Evolutionary conservation across 2,888 invertebrate genomes (phyloP).

Genomic region (Callyntrura guangdongensis): DNA sequence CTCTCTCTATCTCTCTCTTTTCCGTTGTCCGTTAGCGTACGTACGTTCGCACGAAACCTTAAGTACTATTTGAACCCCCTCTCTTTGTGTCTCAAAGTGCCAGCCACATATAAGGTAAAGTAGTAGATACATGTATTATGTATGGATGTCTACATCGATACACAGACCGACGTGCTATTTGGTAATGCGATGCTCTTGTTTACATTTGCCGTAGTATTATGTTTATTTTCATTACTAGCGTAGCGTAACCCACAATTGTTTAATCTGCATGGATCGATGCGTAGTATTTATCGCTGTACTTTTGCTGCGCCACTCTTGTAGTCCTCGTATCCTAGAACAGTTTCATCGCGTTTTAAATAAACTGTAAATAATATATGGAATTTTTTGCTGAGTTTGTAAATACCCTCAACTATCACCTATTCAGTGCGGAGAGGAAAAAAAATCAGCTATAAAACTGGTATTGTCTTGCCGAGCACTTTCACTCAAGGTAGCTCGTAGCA

Average conservation of each 20-base stretch:
- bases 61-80: too few species aligned
- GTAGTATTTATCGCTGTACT: background rate
- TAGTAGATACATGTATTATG: background rate
- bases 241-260: conserved; percentile 6
- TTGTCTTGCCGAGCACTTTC: too few species aligned
- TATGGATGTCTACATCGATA: background rate
- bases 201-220: conserved; percentile 28
- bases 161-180: background rate
- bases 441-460: too few species aligned
- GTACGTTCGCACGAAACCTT: background rate
- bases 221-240: background rate
- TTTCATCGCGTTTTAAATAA: background rate
- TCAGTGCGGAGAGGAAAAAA: too few species aligned
- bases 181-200: conserved; percentile 22
- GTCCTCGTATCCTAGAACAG: background rate
- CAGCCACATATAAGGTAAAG: background rate
- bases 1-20: background rate
- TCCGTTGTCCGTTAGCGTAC: background rate
- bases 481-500: too few species aligned
- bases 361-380: background rate
- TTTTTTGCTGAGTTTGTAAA: background rate
- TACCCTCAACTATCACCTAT: too few species aligned
- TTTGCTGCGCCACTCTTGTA: background rate
- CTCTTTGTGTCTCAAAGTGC: too few species aligned
- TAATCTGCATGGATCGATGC: conserved; percentile 41